Conservation (phyloP, 1,140 invertebrate genomes). For the Achroia grisella region DNA sequence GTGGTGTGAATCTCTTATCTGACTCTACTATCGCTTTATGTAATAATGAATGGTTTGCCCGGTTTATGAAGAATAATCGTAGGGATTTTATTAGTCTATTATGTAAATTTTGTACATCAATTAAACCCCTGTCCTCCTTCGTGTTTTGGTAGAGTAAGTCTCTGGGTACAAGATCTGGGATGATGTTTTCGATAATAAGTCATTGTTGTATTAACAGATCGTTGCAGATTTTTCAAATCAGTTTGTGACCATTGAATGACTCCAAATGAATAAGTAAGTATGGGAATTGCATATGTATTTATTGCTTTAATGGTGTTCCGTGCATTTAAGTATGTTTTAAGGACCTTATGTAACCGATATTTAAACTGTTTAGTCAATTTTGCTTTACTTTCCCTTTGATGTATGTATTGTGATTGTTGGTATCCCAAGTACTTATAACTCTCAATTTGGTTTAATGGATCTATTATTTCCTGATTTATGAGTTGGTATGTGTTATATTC, state of each 20-base stretch:
- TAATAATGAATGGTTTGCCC: not conserved
- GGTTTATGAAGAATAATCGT: not conserved
- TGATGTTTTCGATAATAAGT: conserved; percentile 12
- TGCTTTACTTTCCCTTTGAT: not conserved
- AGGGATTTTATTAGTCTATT: not conserved
- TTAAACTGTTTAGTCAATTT: not conserved
- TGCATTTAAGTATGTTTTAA: not conserved
- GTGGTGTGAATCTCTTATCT: not conserved
- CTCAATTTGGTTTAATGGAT: not conserved
- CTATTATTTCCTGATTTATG: not conserved
- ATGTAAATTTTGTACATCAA: not conserved
- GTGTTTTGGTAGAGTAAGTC: conserved; percentile 3
- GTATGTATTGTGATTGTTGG: not conserved
- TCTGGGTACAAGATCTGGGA: conserved; percentile 4
- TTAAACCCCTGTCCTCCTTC: not conserved
- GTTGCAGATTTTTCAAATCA: not conserved
- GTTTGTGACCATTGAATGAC: not conserved
- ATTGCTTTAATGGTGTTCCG: not conserved
- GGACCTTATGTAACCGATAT: not conserved
- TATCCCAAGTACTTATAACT: not conserved
- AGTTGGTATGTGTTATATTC: not conserved
- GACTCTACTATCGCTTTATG: not conserved
- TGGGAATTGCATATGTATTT: not conserved
- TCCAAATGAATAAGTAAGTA: conserved; percentile 3
- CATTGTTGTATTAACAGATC: conserved; percentile 3